A percentile compares a stretch with the other conserved stretches of the same genome.
These are phyloP conservation scores for Orthosia cruda DNA, from an alignment of 2,888 invertebrate genomes.

Conservation along the genomic window DNA sequence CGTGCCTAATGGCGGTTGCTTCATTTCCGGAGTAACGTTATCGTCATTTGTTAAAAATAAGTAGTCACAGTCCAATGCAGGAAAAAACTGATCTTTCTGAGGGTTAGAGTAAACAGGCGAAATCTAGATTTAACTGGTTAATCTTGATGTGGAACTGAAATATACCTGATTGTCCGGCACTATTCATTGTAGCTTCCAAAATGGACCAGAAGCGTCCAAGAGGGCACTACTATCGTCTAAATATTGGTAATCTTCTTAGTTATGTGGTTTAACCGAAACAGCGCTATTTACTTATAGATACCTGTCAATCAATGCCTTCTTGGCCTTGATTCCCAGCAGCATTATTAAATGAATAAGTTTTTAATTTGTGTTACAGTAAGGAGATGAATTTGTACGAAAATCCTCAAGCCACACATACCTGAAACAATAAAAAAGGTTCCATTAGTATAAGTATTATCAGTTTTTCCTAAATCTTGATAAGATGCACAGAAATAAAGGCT, in stretches of 20 bases:
- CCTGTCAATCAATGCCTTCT: no score
- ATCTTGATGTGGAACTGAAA: neutral
- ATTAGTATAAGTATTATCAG: neutral
- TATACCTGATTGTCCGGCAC: neutral
- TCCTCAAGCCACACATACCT: conserved; percentile 11
- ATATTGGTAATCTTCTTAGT: no score
- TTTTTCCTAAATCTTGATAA: neutral
- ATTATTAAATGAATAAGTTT: neutral
- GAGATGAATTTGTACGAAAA: neutral
- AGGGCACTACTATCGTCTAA: no score
- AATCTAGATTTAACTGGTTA: conserved; percentile 16
- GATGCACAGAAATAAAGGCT: neutral
- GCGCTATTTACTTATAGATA: neutral
- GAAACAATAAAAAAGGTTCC: neutral
- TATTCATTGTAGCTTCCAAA: neutral
- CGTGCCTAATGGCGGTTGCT: conserved; percentile 56
- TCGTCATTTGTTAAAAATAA: conserved; percentile 39
- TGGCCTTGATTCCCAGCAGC: neutral
- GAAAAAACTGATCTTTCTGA: neutral
- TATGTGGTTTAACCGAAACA: no score
- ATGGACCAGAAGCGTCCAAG: neutral
- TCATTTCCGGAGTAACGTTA: conserved; percentile 48
- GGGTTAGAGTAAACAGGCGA: neutral
- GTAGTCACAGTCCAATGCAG: conserved; percentile 16
- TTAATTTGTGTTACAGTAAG: neutral